Evolutionary conservation across 2,888 invertebrate genomes (phyloP), one percentile per base, ranked within the genome.

Genomic region (Rapana venosa): DNA sequence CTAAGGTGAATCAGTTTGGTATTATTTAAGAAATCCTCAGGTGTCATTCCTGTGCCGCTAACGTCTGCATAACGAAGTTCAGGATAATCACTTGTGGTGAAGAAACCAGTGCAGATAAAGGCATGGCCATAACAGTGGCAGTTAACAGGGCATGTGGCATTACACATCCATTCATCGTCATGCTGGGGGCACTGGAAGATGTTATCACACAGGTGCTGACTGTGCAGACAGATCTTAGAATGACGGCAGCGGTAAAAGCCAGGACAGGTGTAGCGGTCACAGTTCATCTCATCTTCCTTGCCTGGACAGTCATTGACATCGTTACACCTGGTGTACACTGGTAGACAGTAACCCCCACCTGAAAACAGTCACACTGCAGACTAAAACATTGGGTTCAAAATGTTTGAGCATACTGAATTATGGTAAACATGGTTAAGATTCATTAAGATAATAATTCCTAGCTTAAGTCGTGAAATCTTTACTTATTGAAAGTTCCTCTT

Each of bases 101-200:
- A 87, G 15, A 5, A 13, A 5, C 20, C 32, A 6, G 32, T 30
- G 36, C 91, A 91, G 8, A 81, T 88, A 26, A 90, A 87, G 30
- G 90, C 91, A 79, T 88, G 74, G 11, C 90, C 88, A 36, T 26
- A 70, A 74, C 91, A 90, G 0, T 85, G 26, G n/a, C 91, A 91
- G 58, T 87, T 58, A 0, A 47, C 66, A 17, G 91, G 91, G 81
- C 90, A 91, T 15, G 86, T 86, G n/a, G 86, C 26, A 56, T 88
- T 91, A 36, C 91, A 91, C 81, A 91, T 47, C 26, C 70, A 26
- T 66, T 91, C 91, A 66, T 90, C 91, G 32, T 91, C 91, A n/a
- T 87, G 91, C 13, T 89, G 22, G 0, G 91, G 91, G 32, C 91
- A 90, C 70, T 91, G 91, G 85, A 89, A 91, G 36, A 89, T n/a